Evolutionary conservation across 2,888 invertebrate genomes (phyloP).

Genomic region (Himalopsyche japonica): DNA sequence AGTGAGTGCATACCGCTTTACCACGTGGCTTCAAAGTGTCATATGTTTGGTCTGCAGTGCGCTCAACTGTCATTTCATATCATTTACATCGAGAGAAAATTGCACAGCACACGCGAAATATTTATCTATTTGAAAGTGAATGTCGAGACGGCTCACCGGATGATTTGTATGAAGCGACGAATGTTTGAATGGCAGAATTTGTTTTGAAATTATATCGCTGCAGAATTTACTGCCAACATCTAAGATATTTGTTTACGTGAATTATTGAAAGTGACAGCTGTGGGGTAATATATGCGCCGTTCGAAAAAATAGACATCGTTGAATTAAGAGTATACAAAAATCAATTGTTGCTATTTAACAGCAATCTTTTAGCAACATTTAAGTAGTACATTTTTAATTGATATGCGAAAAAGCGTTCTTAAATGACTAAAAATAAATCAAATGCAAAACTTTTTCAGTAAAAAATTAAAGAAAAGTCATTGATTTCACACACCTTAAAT

Average conservation of each 20-base stretch:
- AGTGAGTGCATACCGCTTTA: not conserved
- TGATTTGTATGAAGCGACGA: not conserved
- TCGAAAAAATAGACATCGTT: no score
- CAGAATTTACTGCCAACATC: not conserved
- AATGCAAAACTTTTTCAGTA: no score
- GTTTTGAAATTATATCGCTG: not conserved
- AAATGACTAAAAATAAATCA: no score
- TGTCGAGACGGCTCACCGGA: not conserved
- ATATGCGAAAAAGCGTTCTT: no score
- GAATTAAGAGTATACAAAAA: no score
- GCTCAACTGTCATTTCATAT: constrained; percentile 4
- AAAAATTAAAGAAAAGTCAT: no score
- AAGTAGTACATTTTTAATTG: no score
- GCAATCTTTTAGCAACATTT: no score
- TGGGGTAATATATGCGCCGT: no score
- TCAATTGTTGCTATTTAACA: no score
- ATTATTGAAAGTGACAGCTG: not conserved
- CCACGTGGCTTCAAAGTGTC: constrained; percentile 36
- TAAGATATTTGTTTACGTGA: not conserved
- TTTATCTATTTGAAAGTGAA: not conserved
- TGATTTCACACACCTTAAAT: no score
- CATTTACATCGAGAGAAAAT: not conserved
- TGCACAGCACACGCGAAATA: not conserved
- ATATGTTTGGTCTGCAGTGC: constrained; percentile 25
- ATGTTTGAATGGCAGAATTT: not conserved